phyloP scores from a whole-genome alignment of 2,888 invertebrate species.

The Yponomeuta plumbellus region DNA sequence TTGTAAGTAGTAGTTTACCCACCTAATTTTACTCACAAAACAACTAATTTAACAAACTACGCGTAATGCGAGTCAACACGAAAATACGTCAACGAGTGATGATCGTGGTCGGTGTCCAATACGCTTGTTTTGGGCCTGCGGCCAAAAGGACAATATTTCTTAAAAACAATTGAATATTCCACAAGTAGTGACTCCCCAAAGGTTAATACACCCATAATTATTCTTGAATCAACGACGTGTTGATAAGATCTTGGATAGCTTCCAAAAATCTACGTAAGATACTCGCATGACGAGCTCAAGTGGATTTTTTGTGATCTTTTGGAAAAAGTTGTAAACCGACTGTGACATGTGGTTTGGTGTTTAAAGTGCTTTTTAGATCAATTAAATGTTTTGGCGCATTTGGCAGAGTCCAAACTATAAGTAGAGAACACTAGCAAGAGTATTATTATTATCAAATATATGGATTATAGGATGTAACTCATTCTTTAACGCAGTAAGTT shows the following conservation, averaged over 20 bases:
- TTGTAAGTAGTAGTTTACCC: too few relatives aligned
- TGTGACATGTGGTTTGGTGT: slow-evolving; percentile 28
- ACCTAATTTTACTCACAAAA: too few relatives aligned
- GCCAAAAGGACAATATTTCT: neutral
- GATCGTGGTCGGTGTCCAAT: slow-evolving; percentile 14
- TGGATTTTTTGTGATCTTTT: slow-evolving; percentile 29
- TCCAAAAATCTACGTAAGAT: slow-evolving; percentile 26
- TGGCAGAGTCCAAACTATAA: too few relatives aligned
- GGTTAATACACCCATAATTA: slow-evolving; percentile 10
- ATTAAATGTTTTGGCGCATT: neutral
- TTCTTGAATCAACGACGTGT: slow-evolving; percentile 14
- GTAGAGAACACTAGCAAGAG: too few relatives aligned
- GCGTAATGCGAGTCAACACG: too few relatives aligned
- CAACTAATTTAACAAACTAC: too few relatives aligned
- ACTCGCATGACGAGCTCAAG: slow-evolving; percentile 29
- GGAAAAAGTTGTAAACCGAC: slow-evolving; percentile 27
- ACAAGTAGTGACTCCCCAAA: neutral
- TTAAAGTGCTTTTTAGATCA: neutral
- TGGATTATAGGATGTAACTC: too few relatives aligned
- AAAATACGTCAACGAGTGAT: neutral
- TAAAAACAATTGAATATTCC: neutral
- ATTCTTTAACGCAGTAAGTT: too few relatives aligned
- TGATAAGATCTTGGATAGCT: slow-evolving; percentile 26
- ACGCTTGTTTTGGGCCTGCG: neutral
- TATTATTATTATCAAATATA: too few relatives aligned